Conservation (phyloP, 1,140 invertebrate species). For the Amphibalanus amphitrite region DNA sequence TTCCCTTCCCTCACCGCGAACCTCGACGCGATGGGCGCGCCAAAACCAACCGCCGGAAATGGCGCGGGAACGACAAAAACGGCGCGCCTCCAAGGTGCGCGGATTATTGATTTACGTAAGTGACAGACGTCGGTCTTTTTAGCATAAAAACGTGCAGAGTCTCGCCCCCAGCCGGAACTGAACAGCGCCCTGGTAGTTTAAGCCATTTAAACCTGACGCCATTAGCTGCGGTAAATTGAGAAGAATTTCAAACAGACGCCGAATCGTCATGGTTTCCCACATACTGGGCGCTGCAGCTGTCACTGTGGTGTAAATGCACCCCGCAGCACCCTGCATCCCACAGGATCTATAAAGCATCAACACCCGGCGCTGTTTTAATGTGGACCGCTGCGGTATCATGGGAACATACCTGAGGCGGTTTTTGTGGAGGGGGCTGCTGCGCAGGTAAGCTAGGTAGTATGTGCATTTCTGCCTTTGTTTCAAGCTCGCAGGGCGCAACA, state of each 20-base stretch:
- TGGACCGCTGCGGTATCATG: too few species aligned
- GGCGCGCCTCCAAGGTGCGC: neutral
- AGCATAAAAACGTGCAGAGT: neutral
- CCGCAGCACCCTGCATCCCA: too few species aligned
- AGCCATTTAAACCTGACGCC: neutral
- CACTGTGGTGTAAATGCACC: neutral
- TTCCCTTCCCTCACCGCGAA: neutral
- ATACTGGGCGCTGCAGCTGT: neutral
- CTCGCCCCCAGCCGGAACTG: neutral
- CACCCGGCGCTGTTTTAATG: too few species aligned
- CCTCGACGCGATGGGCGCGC: too few species aligned
- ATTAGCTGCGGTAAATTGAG: slow-evolving; percentile 1
- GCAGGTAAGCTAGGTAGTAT: too few species aligned
- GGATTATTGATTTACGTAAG: neutral
- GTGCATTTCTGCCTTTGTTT: too few species aligned
- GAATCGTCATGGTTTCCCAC: neutral
- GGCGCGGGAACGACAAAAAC: neutral
- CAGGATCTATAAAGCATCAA: too few species aligned
- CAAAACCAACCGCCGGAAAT: neutral
- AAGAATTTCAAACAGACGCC: neutral
- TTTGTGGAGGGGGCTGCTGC: too few species aligned
- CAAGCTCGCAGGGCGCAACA: too few species aligned
- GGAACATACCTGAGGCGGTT: too few species aligned
- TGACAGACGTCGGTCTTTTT: neutral
- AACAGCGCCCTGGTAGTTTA: neutral